These are phyloP conservation scores for Hemichromis elongatus DNA, from an alignment of 2,113 vertebrate species.

Conservation along the genomic window DNA sequence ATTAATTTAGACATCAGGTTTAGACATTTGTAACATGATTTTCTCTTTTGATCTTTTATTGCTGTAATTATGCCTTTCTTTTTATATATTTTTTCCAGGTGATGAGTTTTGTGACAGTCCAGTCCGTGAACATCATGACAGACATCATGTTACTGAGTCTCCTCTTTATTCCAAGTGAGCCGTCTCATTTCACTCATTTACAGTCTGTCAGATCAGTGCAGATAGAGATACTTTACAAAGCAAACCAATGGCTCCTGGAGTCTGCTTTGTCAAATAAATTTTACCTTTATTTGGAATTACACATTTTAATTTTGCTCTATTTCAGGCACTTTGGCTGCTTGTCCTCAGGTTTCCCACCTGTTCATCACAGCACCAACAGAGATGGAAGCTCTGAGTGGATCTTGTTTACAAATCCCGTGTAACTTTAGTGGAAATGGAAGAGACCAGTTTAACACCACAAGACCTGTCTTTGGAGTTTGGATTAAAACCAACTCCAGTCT, in stretches of 20 bases:
- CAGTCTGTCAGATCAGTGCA: background rate
- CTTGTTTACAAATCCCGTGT: background rate
- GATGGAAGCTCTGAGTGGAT: background rate
- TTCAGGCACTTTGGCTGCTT: background rate
- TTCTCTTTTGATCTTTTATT: background rate
- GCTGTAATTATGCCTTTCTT: background rate
- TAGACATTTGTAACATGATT: background rate
- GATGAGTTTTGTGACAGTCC: background rate
- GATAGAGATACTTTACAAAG: background rate
- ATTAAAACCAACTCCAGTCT: rapidly evolving
- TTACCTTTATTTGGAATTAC: background rate
- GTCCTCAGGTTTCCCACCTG: background rate
- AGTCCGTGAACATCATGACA: background rate
- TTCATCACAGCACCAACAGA: background rate
- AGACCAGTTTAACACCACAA: background rate
- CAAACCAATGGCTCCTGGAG: background rate
- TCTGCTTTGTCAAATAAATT: background rate
- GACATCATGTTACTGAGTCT: background rate
- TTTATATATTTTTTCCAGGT: background rate
- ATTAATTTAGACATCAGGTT: rapidly evolving
- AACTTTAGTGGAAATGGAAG: background rate
- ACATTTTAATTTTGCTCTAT: background rate
- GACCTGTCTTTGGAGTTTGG: rapidly evolving
- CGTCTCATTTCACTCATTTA: background rate
- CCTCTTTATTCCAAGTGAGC: rapidly evolving